Evolutionary conservation across 2,797 vertebrate species (phyloP).

Genomic region (Alca torda): DNA sequence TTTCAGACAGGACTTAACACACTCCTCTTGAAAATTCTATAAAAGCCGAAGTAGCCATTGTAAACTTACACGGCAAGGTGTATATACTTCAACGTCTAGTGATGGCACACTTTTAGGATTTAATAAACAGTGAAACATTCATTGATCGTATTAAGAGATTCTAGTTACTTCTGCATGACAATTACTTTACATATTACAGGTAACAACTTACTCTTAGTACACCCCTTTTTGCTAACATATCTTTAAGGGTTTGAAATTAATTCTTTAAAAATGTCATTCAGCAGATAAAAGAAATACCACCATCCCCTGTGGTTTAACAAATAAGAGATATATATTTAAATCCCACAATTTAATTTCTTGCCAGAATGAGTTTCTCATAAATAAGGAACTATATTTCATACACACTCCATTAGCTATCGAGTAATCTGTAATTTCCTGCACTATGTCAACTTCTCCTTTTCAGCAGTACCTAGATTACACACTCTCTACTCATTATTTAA

Average conservation of each 20-base stretch:
- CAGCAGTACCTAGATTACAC: background rate
- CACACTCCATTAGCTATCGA: background rate
- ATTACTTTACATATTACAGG: background rate
- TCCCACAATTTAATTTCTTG: background rate
- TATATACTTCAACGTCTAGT: accelerated
- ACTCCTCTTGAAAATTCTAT: background rate
- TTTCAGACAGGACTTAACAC: background rate
- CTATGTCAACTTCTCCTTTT: background rate
- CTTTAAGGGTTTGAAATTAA: background rate
- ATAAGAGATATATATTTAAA: background rate
- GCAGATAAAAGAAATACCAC: background rate
- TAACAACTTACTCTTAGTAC: background rate
- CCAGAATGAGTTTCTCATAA: background rate
- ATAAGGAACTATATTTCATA: background rate
- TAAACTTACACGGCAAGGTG: background rate
- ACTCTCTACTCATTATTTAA: background rate
- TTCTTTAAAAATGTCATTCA: background rate
- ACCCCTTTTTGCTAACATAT: background rate
- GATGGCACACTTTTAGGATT: background rate
- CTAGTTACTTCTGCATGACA: background rate
- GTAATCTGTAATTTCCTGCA: background rate
- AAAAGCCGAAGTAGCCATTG: background rate
- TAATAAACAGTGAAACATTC: background rate
- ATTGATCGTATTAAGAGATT: background rate
- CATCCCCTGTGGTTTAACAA: background rate